Evolutionary conservation across 1,140 invertebrate genomes (phyloP).

Genomic region (Drepana arcuata): DNA sequence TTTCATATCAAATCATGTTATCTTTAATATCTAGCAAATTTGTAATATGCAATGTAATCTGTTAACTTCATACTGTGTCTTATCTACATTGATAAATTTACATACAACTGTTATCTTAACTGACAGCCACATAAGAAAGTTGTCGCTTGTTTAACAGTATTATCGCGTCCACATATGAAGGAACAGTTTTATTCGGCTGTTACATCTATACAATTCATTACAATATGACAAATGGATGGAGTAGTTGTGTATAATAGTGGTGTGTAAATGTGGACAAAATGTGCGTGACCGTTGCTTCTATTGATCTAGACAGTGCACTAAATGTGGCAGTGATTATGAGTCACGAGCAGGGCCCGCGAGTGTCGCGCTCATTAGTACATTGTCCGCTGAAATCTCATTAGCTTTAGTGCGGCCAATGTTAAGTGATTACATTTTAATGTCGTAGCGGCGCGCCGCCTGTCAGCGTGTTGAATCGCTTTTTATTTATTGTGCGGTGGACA

Average conservation of each 20-base stretch:
- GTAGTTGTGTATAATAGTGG: slow-evolving; percentile 10
- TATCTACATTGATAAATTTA: slow-evolving; percentile 67
- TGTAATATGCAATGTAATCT: slow-evolving; percentile 47
- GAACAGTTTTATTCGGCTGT: slow-evolving; percentile 22
- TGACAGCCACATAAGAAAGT: slow-evolving; percentile 49
- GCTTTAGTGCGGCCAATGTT: slow-evolving; percentile 59
- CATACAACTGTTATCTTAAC: slow-evolving; percentile 45
- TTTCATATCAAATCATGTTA: too few relatives aligned
- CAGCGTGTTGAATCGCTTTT: slow-evolving; percentile 37
- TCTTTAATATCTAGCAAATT: slow-evolving; percentile 46
- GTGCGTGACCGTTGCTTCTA: slow-evolving; percentile 10
- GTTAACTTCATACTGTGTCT: slow-evolving; percentile 44
- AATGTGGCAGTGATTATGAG: slow-evolving; percentile 49
- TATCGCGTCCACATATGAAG: slow-evolving; percentile 34
- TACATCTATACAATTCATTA: too few relatives aligned
- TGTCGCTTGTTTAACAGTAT: slow-evolving; percentile 44
- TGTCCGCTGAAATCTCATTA: slow-evolving; percentile 66
- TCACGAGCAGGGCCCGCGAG: slow-evolving; percentile 43
- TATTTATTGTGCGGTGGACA: slow-evolving; percentile 36
- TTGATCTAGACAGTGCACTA: slow-evolving; percentile 30
- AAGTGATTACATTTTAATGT: slow-evolving; percentile 66
- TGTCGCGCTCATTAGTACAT: slow-evolving; percentile 57
- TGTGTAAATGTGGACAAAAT: slow-evolving; percentile 3
- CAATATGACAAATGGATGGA: too few relatives aligned
- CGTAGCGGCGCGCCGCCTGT: slow-evolving; percentile 27